Base-by-base conservation (phyloP, 2,888 invertebrate genomes). In the Marronus borbonicus region DNA sequence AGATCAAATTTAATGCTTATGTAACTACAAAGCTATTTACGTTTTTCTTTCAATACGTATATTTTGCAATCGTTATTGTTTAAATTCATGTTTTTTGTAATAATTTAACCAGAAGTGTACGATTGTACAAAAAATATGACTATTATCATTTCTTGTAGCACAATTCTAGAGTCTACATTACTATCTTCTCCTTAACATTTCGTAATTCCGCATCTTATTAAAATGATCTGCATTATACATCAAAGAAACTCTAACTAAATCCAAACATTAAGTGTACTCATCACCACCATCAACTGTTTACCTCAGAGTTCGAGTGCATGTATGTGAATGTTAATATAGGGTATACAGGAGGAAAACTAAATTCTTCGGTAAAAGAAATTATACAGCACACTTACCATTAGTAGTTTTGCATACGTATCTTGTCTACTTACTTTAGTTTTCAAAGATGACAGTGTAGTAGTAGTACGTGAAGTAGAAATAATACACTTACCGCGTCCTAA, bases 401-500 rank as follows among this genome's bases (percentile, higher is more conserved):
- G 20, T 55, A 4, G 17, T 55, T 55, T 44, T 60, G 60, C 60
- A 74, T 72, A 72, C 76, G 80, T 76, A 76, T 84, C 84, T 85
- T 85, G 85, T 80, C 84, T 86, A 86, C 86, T 86, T 85, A 86
- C 86, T 83, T 80, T 75, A 65, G 28, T 79, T 80, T 55, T 80
- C 76, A 78, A 81, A 81, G 80, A 79, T 76, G 76, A 68, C 66
- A 64, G 66, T 44, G 76, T 17, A 20, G 55, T 55, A 55, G 65
- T 77, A 52, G 78, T 78, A 68, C 31, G 39, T 69, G 62, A 69
- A 80, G 76, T 72, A 78, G 78, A 76, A 50, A 78, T 65, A 78
- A 77, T 86, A 85, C 88, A 89, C 89, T 89, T 89, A 89, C 89
- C 89, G 88, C 88, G 84, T 89, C 89, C 89, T 89, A 89, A 84